These are phyloP conservation scores for Amiota mariae DNA, from an alignment of 2,888 invertebrate genomes.

Conservation along the genomic window DNA sequence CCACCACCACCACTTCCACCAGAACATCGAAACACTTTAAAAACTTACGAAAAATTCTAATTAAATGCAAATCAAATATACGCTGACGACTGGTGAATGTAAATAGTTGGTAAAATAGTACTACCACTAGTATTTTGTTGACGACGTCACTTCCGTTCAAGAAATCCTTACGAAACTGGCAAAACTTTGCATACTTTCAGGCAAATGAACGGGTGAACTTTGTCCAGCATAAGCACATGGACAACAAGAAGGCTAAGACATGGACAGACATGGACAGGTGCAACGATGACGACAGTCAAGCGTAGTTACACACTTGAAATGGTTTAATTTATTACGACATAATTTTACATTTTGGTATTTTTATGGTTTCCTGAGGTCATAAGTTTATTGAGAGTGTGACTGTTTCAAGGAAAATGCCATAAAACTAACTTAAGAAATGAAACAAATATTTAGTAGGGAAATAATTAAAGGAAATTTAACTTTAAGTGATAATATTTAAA, in stretches of 20 bases:
- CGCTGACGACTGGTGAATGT: neutral
- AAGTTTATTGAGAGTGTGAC: neutral
- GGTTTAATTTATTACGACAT: constrained; percentile 30
- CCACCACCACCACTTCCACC: too few relatives aligned
- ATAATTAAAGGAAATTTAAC: too few relatives aligned
- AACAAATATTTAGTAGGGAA: too few relatives aligned
- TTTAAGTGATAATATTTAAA: too few relatives aligned
- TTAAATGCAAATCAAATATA: constrained; percentile 23
- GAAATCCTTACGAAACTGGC: neutral
- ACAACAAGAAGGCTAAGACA: neutral
- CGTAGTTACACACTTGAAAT: constrained; percentile 24
- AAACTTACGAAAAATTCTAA: constrained; percentile 11
- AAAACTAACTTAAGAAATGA: too few relatives aligned
- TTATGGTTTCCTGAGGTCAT: constrained; percentile 29
- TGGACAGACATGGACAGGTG: neutral
- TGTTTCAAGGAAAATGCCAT: too few relatives aligned
- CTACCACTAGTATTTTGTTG: neutral
- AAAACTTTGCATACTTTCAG: constrained; percentile 21
- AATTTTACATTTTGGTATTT: constrained; percentile 31
- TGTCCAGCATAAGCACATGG: neutral
- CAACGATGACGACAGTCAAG: constrained; percentile 12
- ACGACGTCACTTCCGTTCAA: constrained; percentile 22
- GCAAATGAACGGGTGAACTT: neutral
- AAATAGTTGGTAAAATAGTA: constrained; percentile 6
- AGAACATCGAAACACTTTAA: neutral